These are phyloP conservation scores for Eueides isabella DNA, from an alignment of 1,140 invertebrate genomes.

Conservation along the genomic window DNA sequence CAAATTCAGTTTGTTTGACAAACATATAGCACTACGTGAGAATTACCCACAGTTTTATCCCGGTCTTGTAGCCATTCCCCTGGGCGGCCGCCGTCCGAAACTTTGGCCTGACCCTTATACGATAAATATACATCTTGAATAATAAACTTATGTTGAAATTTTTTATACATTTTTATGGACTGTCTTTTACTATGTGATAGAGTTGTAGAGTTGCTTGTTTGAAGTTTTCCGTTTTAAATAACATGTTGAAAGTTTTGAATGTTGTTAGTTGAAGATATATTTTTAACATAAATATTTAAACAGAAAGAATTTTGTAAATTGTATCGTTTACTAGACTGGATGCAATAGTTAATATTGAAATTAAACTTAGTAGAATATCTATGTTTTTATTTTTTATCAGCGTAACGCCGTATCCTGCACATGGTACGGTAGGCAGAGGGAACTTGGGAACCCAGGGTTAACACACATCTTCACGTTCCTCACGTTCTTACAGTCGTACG, in stretches of 20 bases:
- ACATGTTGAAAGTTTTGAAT: conserved; percentile 1
- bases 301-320: not conserved
- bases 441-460: no score
- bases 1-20: conserved; percentile 34
- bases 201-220: not conserved
- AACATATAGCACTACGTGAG: conserved; percentile 58
- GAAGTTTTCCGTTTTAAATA: not conserved
- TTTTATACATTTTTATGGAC: conserved; percentile 32
- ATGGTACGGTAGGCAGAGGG: no score
- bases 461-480: no score
- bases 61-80: conserved; percentile 57
- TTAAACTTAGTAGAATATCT: no score
- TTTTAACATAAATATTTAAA: not conserved
- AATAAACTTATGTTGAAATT: conserved; percentile 38
- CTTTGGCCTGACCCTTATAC: conserved; percentile 65
- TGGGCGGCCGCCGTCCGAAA: conserved; percentile 67
- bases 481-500: no score
- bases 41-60: conserved; percentile 79
- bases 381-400: no score
- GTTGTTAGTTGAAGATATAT: not conserved
- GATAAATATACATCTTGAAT: conserved; percentile 48
- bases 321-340: not conserved
- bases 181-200: conserved; percentile 8
- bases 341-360: no score
- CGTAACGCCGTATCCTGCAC: no score